A percentile compares a stretch with the other conserved stretches of the same genome.
Conservation (phyloP, 2,888 invertebrate genomes). For the Mimachlamys varia region DNA sequence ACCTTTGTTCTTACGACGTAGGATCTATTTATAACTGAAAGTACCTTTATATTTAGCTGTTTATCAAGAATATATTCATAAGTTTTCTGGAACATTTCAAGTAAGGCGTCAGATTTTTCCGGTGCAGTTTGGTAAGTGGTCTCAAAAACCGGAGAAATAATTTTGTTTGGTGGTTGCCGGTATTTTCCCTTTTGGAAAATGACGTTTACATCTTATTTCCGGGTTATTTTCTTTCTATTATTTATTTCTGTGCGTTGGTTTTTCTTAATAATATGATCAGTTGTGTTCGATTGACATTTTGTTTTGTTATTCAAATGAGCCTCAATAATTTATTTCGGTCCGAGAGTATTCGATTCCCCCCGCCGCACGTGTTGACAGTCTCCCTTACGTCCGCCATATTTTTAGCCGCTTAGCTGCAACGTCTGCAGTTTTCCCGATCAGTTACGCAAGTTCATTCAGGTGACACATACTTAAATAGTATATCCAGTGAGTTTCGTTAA, state of each 20-base stretch:
- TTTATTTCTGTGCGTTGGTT: not conserved
- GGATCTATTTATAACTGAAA: slow-evolving; percentile 13
- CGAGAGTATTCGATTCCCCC: slow-evolving; percentile 40
- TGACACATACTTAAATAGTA: not conserved
- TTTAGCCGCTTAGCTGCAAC: slow-evolving; percentile 32
- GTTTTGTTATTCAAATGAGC: slow-evolving; percentile 46
- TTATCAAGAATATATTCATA: not conserved
- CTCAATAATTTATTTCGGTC: slow-evolving; percentile 46
- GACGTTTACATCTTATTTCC: slow-evolving; percentile 29
- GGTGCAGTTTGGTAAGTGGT: slow-evolving; percentile 32
- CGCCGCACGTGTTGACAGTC: slow-evolving; percentile 51
- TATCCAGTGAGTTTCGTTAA: not conserved
- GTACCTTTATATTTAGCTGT: not conserved
- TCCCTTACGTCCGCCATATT: slow-evolving; percentile 53
- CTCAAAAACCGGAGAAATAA: slow-evolving; percentile 1
- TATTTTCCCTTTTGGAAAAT: slow-evolving; percentile 9
- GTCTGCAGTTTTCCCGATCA: slow-evolving; percentile 39
- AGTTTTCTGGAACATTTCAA: not conserved
- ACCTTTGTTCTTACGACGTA: not conserved
- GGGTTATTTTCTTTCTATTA: not conserved
- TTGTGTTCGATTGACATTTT: not conserved
- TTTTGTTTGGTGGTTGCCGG: slow-evolving; percentile 35
- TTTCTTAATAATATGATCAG: not conserved
- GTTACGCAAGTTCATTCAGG: not conserved
- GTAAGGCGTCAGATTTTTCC: slow-evolving; percentile 6